phyloP scores from a whole-genome alignment of 2,797 vertebrate genomes.

The Cottoperca gobio region DNA sequence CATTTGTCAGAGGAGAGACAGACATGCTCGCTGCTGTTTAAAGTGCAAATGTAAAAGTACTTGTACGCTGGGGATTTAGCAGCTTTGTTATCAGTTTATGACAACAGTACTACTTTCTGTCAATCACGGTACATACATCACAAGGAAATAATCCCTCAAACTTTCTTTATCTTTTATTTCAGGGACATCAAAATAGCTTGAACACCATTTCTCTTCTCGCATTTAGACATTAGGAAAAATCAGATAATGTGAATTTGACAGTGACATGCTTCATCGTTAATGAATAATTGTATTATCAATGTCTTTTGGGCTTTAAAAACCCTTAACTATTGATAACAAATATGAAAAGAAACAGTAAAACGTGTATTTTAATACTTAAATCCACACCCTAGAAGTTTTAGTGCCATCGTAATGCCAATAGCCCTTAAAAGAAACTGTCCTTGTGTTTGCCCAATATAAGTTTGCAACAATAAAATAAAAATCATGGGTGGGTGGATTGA shows the following conservation, averaged over 20 bases:
- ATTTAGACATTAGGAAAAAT: not conserved
- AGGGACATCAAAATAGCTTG: not conserved
- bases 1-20: not conserved
- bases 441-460: slow-evolving; percentile 45
- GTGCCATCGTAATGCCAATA: slow-evolving; percentile 39
- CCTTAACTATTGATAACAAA: not conserved
- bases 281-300: not conserved
- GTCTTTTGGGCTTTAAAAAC: not conserved
- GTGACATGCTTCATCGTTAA: not conserved
- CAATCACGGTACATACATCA: not conserved
- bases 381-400: slow-evolving; percentile 62
- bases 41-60: not conserved
- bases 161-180: not conserved
- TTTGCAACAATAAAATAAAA: slow-evolving; percentile 49
- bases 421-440: slow-evolving; percentile 58
- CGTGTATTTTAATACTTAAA: slow-evolving; percentile 12
- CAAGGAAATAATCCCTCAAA: not conserved
- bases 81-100: not conserved
- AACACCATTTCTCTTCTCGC: not conserved
- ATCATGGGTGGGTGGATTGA: slow-evolving; percentile 27
- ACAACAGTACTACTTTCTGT: not conserved
- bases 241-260: not conserved
- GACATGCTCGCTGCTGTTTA: not conserved
- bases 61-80: not conserved
- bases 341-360: slow-evolving; percentile 11